phyloP scores from a whole-genome alignment of 2,888 invertebrate genomes.

The Acanthoscelides obtectus region DNA sequence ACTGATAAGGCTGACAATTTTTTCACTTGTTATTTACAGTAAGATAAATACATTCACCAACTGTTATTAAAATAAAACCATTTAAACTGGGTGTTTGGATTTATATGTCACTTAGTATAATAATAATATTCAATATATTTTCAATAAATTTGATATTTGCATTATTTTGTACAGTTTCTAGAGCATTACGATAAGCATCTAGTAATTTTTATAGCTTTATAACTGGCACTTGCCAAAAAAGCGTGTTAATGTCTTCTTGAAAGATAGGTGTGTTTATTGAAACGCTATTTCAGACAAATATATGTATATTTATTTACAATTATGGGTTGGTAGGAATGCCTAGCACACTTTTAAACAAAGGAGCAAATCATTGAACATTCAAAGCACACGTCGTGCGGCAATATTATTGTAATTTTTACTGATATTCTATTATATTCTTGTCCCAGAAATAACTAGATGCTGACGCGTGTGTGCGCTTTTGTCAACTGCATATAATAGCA shows the following conservation, averaged over 20 bases:
- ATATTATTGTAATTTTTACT: not conserved
- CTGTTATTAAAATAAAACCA: no score
- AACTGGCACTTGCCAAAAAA: conserved; percentile 2
- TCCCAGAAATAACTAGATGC: not conserved
- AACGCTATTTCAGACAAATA: conserved; percentile 24
- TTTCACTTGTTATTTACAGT: no score
- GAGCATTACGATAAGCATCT: no score
- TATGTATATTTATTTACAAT: conserved; percentile 17
- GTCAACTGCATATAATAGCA: not conserved
- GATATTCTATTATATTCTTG: not conserved
- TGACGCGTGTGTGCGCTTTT: not conserved
- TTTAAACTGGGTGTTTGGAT: no score
- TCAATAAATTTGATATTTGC: no score
- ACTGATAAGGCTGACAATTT: no score
- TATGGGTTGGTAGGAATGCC: conserved; percentile 11
- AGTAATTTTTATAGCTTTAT: not conserved
- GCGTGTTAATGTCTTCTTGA: conserved; percentile 2
- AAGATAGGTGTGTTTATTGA: conserved; percentile 28
- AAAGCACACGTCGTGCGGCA: not conserved
- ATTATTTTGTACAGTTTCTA: no score
- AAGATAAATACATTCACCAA: no score
- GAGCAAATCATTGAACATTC: not conserved
- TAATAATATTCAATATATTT: no score
- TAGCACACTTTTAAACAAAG: not conserved
- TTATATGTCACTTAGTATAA: no score